Base-by-base conservation (phyloP, 2,113 vertebrate genomes). In the Pipra filicauda region DNA sequence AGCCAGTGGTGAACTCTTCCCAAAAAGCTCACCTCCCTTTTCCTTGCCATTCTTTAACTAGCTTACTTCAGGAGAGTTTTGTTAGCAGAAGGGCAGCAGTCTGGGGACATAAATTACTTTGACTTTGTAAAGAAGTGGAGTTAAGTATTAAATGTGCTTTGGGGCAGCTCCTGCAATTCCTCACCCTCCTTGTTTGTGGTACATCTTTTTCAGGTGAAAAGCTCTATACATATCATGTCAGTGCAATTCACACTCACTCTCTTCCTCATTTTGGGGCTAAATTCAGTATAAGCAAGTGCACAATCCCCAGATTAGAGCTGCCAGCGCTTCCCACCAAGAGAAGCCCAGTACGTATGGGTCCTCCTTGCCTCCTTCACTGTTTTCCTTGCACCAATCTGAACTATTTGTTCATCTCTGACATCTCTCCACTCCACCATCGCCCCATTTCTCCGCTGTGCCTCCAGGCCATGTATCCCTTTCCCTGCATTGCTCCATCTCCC, bases 61-160 rank as follows among this genome's bases (percentile, higher is more conserved):
- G 12, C 21, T 82, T 44, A 22, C 41, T 80, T 78, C 55, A 57
- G 54, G 70, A 72, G 46, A n/a, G 30, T 11, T 17, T 93, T 58
- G 54, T 57, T 37, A 77, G n/a, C 43, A 74, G 61, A 64, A 87
- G 35, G 67, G 55, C 51, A 73, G 37, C 30, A 76, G 51, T 19
- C 33, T 39, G 33, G 43, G 35, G 30, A 55, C 43, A 37, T 59
- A 57, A 90, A 86, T 94, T 83, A 35, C 31, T 67, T 86, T 7
- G 13, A 23, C 55, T 61, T 77, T 0, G 0, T 57, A 44, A 92
- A 54, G 55, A 93, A 94, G 69, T 79, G 30, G 20, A 81, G 65
- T 88, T 79, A 82, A 79, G 70, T 57, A 75, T 93, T 85, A 75
- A 92, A 89, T 64, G 62, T 88, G 54, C 79, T 96, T 89, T 88